Base-by-base conservation (phyloP, 2,113 vertebrate species). In the Triplophysa rosa region DNA sequence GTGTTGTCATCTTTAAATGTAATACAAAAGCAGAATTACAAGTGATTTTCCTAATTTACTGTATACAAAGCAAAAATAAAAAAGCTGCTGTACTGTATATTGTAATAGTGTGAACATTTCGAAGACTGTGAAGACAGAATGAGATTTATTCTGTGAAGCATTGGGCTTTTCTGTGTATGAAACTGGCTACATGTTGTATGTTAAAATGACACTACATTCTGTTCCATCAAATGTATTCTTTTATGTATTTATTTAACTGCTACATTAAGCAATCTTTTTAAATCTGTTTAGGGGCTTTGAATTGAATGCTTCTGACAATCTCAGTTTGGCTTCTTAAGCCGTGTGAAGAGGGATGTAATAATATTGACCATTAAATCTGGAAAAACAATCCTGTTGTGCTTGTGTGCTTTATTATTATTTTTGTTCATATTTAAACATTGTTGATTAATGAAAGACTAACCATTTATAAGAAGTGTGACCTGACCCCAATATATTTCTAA, bases 281-380 rank as follows among this genome's bases (percentile, higher is more conserved):
- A 5, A 65, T 80, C 72, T 23, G 37, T 40, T 24, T 58, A 17
- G 40, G 61, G 69, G 67, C 37, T 80, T 80, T 84, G 54, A 84
- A 73, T 26, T 23, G 11, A 21, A 84, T 72, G 61, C 74, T 83
- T 72, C 70, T 80, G 91, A 92, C 91, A 92, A 92, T 91, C 90
- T 87, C 84, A 87, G 83, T 83, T 86, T 85, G 71, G 79, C 70
- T 84, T 86, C 80, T 85, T 83, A 87, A 89, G 86, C 87, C 89
- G 85, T 88, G 84, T 80, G 77, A 76, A 21, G 80, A 80, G 8
- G 74, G 80, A 68, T 33, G 62, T 76, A 63, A 37, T 82, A 79
- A 0, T 21, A 80, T 72, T 67, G 77, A 84, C 8, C 10, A 91
- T 89, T 91, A 91, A 91, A 89, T 79, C 78, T 62, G 83, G 73